Conservation (phyloP, 2,888 invertebrate species). For the Apamea sordens region DNA sequence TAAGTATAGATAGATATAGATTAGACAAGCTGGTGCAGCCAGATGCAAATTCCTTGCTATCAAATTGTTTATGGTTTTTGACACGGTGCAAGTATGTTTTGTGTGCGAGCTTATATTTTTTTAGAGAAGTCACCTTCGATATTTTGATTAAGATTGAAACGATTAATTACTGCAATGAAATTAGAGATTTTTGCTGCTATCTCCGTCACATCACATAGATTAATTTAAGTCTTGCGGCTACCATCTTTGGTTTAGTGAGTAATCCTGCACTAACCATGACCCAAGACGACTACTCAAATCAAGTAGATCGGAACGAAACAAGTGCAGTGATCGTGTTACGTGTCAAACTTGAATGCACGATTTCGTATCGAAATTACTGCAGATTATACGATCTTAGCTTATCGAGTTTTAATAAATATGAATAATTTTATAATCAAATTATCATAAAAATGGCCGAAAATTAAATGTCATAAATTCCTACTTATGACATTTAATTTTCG, state of each 20-base stretch:
- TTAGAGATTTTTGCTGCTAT: not conserved
- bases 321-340: slow-evolving; percentile 16
- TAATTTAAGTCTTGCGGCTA: not conserved
- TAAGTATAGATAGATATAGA: too few species aligned
- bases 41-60: slow-evolving; percentile 3
- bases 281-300: slow-evolving; percentile 27
- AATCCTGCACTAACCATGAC: slow-evolving; percentile 39
- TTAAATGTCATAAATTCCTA: slow-evolving; percentile 3
- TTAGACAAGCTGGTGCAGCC: not conserved
- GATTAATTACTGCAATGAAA: not conserved
- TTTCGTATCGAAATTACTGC: slow-evolving; percentile 18
- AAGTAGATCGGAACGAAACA: slow-evolving; percentile 4
- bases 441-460: not conserved
- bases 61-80: not conserved
- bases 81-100: not conserved
- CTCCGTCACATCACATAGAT: not conserved
- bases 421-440: not conserved
- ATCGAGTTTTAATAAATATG: not conserved
- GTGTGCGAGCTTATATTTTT: not conserved
- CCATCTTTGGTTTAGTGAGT: slow-evolving; percentile 23
- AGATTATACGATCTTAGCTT: slow-evolving; percentile 12
- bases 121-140: not conserved
- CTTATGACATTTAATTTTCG: too few species aligned
- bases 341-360: slow-evolving; percentile 26
- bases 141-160: not conserved